A percentile compares a stretch with the other conserved stretches of the same genome.
Evolutionary conservation across 2,888 invertebrate genomes (phyloP).

Genomic region (Pegoplata infirma): DNA sequence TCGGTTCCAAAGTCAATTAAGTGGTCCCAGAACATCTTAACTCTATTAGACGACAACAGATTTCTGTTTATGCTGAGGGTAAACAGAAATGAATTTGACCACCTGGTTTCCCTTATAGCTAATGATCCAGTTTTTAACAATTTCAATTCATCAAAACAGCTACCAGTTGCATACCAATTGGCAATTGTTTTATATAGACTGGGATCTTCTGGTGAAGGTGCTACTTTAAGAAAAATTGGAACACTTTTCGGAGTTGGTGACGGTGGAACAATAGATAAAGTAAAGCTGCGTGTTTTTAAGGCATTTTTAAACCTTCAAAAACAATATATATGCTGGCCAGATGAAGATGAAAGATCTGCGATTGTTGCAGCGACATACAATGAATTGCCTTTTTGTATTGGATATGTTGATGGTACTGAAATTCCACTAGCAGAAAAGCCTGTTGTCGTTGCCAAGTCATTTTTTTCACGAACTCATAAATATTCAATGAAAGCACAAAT

Average conservation of each 20-base stretch:
- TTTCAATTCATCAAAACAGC: constrained; percentile 17
- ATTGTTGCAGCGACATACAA: constrained; percentile 12
- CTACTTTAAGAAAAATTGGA: constrained; percentile 29
- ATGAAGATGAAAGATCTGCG: constrained; percentile 1
- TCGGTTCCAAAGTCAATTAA: constrained; percentile 11
- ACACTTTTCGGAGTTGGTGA: constrained; percentile 4
- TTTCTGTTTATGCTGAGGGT: not conserved
- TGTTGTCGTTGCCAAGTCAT: not conserved
- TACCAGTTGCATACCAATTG: constrained; percentile 33
- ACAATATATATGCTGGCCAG: constrained; percentile 10
- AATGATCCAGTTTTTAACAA: not conserved
- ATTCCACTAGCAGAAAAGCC: constrained; percentile 1
- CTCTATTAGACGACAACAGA: not conserved
- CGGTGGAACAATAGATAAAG: not conserved
- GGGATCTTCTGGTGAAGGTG: constrained; percentile 35
- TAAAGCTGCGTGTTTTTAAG: constrained; percentile 7
- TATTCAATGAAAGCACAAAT: constrained; percentile 32
- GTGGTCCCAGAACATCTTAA: constrained; percentile 1
- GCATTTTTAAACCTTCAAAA: constrained; percentile 2
- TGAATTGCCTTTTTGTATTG: constrained; percentile 22
- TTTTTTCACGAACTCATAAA: constrained; percentile 3
- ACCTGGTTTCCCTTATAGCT: not conserved
- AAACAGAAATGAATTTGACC: not conserved
- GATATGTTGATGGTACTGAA: constrained; percentile 3
- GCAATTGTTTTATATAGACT: constrained; percentile 31